A percentile compares a stretch with the other conserved stretches of the same genome.
These are phyloP conservation scores for Pontoporia blainvillei DNA, from an alignment of 2,113 vertebrate species.

Conservation along the genomic window DNA sequence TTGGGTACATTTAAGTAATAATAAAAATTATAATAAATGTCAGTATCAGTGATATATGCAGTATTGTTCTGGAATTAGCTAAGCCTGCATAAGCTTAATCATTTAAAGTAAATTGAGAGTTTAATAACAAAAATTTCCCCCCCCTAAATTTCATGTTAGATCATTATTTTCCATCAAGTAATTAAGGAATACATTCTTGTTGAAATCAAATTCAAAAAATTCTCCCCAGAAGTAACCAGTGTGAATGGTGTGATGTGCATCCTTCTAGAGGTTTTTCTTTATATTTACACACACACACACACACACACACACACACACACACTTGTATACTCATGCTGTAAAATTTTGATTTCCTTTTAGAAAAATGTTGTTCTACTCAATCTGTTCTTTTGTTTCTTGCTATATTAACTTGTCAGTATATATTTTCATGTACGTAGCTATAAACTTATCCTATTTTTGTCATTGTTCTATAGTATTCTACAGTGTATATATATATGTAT, in stretches of 20 bases:
- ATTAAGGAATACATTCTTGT: not conserved
- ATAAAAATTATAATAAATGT: not conserved
- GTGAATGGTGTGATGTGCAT: not conserved
- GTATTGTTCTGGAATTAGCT: not conserved
- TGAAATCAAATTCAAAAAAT: not conserved
- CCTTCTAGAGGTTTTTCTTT: not conserved
- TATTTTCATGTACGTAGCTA: not conserved
- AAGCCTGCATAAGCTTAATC: not conserved
- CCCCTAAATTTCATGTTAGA: not conserved
- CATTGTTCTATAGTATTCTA: not conserved
- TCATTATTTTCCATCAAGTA: not conserved
- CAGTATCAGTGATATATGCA: not conserved
- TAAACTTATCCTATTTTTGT: not conserved
- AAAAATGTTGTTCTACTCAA: not conserved
- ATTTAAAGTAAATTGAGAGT: constrained; percentile 14
- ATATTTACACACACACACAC: not conserved
- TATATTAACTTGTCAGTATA: not conserved
- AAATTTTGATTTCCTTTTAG: not conserved
- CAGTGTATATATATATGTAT: no score
- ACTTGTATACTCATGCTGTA: not conserved
- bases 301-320: not conserved
- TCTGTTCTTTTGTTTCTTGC: not conserved
- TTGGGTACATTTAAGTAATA: not conserved
- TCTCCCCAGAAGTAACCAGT: not conserved
- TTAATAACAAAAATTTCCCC: not conserved